Percentiles rank a stretch among this genome's conserved stretches.
These are phyloP conservation scores for Dermolepida albohirtum DNA, from an alignment of 2,888 invertebrate genomes.

Conservation along the genomic window DNA sequence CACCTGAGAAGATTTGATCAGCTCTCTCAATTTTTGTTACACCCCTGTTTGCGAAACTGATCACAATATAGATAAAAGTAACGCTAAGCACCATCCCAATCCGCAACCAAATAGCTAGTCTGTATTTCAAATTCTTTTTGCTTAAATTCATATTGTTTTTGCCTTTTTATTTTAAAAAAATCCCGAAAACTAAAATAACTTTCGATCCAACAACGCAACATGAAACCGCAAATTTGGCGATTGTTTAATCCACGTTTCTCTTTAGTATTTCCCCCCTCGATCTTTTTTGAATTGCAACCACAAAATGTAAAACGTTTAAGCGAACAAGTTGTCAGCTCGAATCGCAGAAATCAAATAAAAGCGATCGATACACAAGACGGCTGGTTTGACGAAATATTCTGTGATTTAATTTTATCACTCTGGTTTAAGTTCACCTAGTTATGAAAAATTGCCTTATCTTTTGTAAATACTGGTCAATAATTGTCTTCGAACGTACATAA, in stretches of 20 bases:
- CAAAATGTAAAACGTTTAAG: not conserved
- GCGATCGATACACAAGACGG: no score
- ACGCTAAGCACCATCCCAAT: slow-evolving; percentile 57
- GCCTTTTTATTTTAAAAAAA: slow-evolving; percentile 25
- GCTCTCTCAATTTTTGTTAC: slow-evolving; percentile 2
- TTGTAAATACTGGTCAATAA: no score
- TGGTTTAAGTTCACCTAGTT: no score
- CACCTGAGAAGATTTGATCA: slow-evolving; percentile 17
- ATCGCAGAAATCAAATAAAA: no score
- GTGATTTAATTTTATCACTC: no score
- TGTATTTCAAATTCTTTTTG: slow-evolving; percentile 37
- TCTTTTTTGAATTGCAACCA: not conserved
- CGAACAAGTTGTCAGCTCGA: not conserved
- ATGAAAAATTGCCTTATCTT: no score
- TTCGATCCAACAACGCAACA: slow-evolving; percentile 35
- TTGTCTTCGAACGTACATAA: no score
- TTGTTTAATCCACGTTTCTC: slow-evolving; percentile 21
- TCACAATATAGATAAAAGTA: slow-evolving; percentile 55
- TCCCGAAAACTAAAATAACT: slow-evolving; percentile 32
- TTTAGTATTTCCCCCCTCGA: slow-evolving; percentile 11
- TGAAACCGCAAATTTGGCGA: slow-evolving; percentile 22
- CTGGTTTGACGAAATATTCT: no score
- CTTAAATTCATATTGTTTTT: slow-evolving; percentile 17
- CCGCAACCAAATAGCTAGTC: slow-evolving; percentile 57
- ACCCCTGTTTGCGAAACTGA: slow-evolving; percentile 46